Conservation (phyloP, 2,113 vertebrate genomes). For the Myotis lucifugus region DNA sequence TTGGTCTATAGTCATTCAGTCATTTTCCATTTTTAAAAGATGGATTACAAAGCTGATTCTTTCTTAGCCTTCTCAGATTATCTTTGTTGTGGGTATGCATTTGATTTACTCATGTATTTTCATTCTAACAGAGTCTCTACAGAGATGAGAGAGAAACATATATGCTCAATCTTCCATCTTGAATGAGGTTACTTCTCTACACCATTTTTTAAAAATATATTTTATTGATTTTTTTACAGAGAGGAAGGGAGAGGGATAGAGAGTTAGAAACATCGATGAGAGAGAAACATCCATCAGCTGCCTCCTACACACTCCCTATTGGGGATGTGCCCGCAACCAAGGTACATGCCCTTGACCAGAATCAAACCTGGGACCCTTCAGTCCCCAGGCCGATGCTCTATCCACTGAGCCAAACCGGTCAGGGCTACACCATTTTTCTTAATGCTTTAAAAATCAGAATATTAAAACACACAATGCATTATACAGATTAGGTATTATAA, state of each 20-base stretch:
- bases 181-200: background rate
- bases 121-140: background rate
- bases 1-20: background rate
- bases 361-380: too few relatives aligned
- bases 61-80: background rate
- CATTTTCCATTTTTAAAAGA: background rate
- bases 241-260: too few relatives aligned
- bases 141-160: background rate
- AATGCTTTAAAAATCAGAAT: background rate
- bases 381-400: too few relatives aligned
- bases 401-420: too few relatives aligned
- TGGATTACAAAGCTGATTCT: background rate
- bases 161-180: background rate
- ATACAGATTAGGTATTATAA: background rate
- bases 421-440: background rate
- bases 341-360: too few relatives aligned
- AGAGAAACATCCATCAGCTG: too few relatives aligned
- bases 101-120: background rate
- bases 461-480: background rate
- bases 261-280: too few relatives aligned
- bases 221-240: too few relatives aligned
- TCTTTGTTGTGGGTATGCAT: background rate
- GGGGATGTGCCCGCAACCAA: too few relatives aligned
- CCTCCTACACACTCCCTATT: too few relatives aligned
- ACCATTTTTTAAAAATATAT: background rate